Evolutionary conservation across 2,113 vertebrate species (phyloP).

Genomic region (Anolis carolinensis): DNA sequence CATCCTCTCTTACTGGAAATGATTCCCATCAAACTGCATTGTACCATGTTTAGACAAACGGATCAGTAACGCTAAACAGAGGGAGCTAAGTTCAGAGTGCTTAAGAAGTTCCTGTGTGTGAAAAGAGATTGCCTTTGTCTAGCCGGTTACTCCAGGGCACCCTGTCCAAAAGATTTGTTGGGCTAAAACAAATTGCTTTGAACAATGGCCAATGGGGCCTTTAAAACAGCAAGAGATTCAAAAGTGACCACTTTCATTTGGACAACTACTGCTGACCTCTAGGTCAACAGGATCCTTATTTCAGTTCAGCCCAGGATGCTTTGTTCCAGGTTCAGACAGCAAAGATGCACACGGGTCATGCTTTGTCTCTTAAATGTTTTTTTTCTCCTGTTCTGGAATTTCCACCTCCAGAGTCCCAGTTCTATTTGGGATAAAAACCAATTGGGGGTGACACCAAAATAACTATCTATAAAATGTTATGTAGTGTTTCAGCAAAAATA

Average conservation of each 20-base stretch:
- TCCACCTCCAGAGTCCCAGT: too few relatives aligned
- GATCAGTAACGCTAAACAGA: slow-evolving; percentile 69
- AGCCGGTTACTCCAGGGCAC: slow-evolving; percentile 58
- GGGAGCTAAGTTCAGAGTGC: slow-evolving; percentile 64
- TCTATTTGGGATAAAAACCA: not conserved
- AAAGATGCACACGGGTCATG: not conserved
- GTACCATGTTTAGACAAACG: slow-evolving; percentile 76
- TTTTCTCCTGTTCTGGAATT: not conserved
- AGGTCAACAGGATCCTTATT: not conserved
- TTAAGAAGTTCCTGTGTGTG: slow-evolving; percentile 65
- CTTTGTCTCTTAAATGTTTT: not conserved
- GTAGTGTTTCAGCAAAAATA: too few relatives aligned
- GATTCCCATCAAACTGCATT: slow-evolving; percentile 76
- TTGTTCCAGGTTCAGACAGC: not conserved
- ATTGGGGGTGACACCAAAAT: too few relatives aligned
- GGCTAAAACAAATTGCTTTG: slow-evolving; percentile 26
- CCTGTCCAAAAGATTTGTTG: slow-evolving; percentile 40
- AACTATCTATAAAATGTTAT: too few relatives aligned
- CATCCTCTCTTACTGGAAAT: slow-evolving; percentile 87
- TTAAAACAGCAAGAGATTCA: slow-evolving; percentile 6
- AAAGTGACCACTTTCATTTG: not conserved
- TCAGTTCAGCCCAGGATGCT: not conserved
- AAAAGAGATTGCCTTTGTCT: slow-evolving; percentile 66
- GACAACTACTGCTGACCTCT: not conserved
- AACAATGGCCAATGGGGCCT: slow-evolving; percentile 29